Evolutionary conservation across 1,140 invertebrate species (phyloP).

Genomic region (Drosophila biarmipes): DNA sequence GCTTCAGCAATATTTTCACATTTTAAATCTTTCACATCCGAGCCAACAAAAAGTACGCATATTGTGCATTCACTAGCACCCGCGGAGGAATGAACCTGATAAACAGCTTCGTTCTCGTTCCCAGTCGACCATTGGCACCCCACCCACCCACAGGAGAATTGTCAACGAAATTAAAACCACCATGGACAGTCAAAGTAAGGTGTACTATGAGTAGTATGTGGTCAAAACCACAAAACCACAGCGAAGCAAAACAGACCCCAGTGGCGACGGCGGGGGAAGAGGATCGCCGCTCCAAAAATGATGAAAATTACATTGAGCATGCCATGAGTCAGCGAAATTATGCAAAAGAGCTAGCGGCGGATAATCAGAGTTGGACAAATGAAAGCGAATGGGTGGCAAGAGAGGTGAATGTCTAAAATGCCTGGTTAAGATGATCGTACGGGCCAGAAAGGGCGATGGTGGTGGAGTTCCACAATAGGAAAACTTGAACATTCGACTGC

Average conservation of each 20-base stretch:
- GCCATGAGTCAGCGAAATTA: constrained; percentile 66
- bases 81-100: constrained; percentile 10
- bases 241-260: constrained; percentile 1
- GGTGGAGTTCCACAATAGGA: too few relatives aligned
- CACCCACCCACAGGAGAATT: constrained; percentile 20
- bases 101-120: constrained; percentile 1
- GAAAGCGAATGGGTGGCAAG: constrained; percentile 30
- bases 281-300: constrained; percentile 15
- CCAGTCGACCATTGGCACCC: constrained; percentile 6
- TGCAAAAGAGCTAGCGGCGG: constrained; percentile 47
- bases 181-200: constrained; percentile 33
- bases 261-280: background rate
- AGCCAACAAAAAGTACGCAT: too few relatives aligned
- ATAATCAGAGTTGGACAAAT: constrained; percentile 55
- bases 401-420: background rate
- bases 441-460: too few relatives aligned
- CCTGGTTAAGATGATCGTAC: too few relatives aligned
- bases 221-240: constrained; percentile 38
- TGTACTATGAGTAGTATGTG: constrained; percentile 29
- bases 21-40: too few relatives aligned
- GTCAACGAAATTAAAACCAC: constrained; percentile 51
- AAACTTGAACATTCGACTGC: background rate
- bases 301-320: constrained; percentile 49
- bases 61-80: constrained; percentile 2
- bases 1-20: too few relatives aligned